Evolutionary conservation across 2,113 vertebrate species (phyloP).

Genomic region (Tapirus terrestris): DNA sequence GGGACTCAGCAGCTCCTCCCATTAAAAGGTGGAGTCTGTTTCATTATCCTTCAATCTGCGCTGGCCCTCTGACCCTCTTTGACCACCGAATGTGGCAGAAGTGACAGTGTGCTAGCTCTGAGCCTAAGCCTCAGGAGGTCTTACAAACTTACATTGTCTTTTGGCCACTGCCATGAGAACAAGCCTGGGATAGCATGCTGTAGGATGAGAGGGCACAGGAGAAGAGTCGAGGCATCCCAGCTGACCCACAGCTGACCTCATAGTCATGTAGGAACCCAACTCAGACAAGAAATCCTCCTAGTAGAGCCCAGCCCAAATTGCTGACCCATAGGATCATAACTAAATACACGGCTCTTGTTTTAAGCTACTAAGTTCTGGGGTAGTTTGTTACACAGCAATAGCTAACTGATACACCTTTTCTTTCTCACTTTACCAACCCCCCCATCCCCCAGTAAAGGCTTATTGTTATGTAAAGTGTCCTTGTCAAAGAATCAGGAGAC

Average conservation of each 20-base stretch:
- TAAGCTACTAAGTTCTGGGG: background rate
- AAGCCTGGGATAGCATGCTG: background rate
- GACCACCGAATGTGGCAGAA: background rate
- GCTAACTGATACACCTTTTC: background rate
- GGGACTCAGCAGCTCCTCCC: background rate
- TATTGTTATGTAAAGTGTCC: background rate
- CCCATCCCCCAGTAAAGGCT: background rate
- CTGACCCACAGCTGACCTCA: background rate
- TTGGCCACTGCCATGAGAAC: background rate
- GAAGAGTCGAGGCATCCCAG: background rate
- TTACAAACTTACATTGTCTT: rapidly evolving
- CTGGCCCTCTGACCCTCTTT: background rate
- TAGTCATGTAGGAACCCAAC: rapidly evolving
- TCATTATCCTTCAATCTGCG: background rate
- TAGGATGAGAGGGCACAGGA: background rate
- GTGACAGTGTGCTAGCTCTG: background rate
- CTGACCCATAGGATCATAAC: background rate
- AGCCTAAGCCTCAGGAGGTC: background rate
- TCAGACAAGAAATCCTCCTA: background rate
- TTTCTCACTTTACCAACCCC: background rate
- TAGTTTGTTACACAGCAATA: background rate
- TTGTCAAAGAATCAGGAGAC: background rate
- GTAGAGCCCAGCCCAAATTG: background rate
- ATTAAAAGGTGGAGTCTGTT: rapidly evolving
- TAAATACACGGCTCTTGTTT: background rate